A percentile compares a stretch with the other conserved stretches of the same genome.
Conservation (phyloP, 64 coral and sea anemone genomes). For the Porites lutea region DNA sequence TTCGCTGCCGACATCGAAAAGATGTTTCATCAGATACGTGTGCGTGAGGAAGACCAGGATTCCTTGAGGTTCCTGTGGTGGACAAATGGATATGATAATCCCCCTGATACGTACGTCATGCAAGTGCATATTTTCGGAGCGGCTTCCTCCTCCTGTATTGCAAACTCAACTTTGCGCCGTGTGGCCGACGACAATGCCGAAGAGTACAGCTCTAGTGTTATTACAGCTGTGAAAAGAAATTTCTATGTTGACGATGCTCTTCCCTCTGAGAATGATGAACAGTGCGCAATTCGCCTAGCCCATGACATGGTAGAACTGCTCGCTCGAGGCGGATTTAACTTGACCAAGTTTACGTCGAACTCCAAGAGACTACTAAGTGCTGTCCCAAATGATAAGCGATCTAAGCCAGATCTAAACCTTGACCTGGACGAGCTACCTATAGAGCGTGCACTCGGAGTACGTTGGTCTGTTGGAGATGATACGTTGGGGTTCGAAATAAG, state of each 20-base stretch:
- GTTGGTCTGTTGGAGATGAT: slow-evolving; percentile 16
- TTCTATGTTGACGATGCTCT: slow-evolving; percentile 79
- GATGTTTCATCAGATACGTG: slow-evolving; percentile 75
- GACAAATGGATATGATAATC: slow-evolving; percentile 27
- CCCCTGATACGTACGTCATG: slow-evolving; percentile 57
- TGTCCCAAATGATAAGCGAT: slow-evolving; percentile 5
- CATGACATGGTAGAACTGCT: slow-evolving; percentile 29
- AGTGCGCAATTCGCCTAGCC: slow-evolving; percentile 23
- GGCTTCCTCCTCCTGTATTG: not conserved
- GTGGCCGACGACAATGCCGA: slow-evolving; percentile 57
- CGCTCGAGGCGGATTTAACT: slow-evolving; percentile 45
- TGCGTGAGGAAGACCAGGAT: slow-evolving; percentile 52
- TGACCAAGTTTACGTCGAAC: slow-evolving; percentile 55
- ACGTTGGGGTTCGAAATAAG: not conserved
- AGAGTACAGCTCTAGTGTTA: slow-evolving; percentile 22
- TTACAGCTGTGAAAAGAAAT: slow-evolving; percentile 38
- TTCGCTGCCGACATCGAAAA: slow-evolving; percentile 53
- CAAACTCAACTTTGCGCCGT: not conserved
- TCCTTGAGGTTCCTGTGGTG: slow-evolving; percentile 80
- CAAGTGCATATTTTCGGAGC: slow-evolving; percentile 32
- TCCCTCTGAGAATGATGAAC: not conserved
- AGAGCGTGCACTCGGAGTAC: slow-evolving; percentile 37
- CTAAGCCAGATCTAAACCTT: not conserved
- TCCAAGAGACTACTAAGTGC: slow-evolving; percentile 21
- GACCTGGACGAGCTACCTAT: slow-evolving; percentile 44